Evolutionary conservation across 2,113 vertebrate species (phyloP).

Genomic region (Scopus umbretta): DNA sequence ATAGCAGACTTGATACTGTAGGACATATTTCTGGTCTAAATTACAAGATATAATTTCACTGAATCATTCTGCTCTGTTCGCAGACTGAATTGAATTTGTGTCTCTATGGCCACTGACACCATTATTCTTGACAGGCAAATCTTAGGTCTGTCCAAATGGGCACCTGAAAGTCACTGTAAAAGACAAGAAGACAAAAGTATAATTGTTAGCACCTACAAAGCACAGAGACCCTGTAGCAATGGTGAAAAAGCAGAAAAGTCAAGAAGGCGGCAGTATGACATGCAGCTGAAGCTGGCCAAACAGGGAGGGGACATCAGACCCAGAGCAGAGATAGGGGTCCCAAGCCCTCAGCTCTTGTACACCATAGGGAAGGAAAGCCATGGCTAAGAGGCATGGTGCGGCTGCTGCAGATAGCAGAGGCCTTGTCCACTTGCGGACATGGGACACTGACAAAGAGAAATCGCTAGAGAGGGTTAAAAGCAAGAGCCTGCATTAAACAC

Average conservation of each 20-base stretch:
- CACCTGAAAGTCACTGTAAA: background rate
- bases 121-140: background rate
- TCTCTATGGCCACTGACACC: background rate
- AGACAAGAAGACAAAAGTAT: background rate
- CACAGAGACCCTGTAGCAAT: background rate
- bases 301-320: background rate
- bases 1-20: constrained; percentile 3
- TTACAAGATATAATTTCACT: background rate
- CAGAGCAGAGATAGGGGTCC: background rate
- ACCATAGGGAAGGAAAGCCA: rapidly evolving
- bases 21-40: background rate
- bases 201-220: background rate
- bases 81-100: background rate
- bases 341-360: background rate
- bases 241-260: background rate
- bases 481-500: background rate
- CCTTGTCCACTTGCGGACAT: background rate
- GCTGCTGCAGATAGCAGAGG: background rate
- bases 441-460: background rate
- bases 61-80: background rate
- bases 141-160: background rate
- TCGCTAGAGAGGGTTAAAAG: background rate
- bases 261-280: background rate
- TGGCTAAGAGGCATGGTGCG: background rate
- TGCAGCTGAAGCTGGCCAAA: background rate